Evolutionary conservation across 2,888 invertebrate species (phyloP).

Genomic region (Acronicta leporina): DNA sequence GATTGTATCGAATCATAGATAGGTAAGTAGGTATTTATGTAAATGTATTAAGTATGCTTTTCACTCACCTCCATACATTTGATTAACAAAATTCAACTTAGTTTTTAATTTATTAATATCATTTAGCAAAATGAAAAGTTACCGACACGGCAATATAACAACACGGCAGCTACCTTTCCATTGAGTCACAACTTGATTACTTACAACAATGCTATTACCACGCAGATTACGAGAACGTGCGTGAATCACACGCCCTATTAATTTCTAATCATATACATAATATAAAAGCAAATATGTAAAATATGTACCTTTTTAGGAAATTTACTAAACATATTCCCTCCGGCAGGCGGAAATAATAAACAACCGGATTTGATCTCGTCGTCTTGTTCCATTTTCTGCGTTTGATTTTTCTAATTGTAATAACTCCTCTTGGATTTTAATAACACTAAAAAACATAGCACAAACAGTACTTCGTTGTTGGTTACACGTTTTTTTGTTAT

Average conservation of each 20-base stretch:
- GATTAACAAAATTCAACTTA: no score
- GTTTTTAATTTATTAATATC: not conserved
- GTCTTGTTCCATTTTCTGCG: slow-evolving; percentile 91
- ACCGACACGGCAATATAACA: slow-evolving; percentile 31
- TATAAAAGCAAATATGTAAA: slow-evolving; percentile 16
- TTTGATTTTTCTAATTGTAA: slow-evolving; percentile 49
- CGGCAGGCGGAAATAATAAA: slow-evolving; percentile 93
- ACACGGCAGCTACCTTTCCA: slow-evolving; percentile 44
- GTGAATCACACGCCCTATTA: slow-evolving; percentile 36
- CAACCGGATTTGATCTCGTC: slow-evolving; percentile 93
- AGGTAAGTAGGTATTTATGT: no score
- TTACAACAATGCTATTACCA: slow-evolving; percentile 46
- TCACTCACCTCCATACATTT: no score
- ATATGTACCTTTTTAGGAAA: slow-evolving; percentile 92
- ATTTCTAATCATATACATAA: slow-evolving; percentile 11
- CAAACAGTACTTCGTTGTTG: slow-evolving; percentile 39
- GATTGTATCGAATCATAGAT: no score
- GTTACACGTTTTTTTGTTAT: slow-evolving; percentile 28
- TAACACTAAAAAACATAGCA: slow-evolving; percentile 64
- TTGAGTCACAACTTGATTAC: slow-evolving; percentile 55
- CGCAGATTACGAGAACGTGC: slow-evolving; percentile 35
- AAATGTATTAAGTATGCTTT: no score
- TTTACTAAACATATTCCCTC: slow-evolving; percentile 91
- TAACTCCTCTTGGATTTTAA: slow-evolving; percentile 27
- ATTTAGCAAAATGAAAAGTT: slow-evolving; percentile 13